Evolutionary conservation across 2,113 vertebrate genomes (phyloP).

Genomic region (human (Homo sapiens)): DNA sequence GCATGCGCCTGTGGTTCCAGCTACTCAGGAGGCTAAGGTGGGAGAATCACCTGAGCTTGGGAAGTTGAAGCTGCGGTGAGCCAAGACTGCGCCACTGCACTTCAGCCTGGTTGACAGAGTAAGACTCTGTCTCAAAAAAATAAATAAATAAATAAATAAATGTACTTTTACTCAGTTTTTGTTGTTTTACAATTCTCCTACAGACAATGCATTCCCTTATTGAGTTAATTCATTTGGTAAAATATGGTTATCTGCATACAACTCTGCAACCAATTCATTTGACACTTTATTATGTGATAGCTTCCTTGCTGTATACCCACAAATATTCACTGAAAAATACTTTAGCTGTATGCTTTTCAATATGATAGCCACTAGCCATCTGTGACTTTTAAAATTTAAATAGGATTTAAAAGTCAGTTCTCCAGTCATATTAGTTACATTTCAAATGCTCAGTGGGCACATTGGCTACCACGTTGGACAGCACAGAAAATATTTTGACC

Average conservation of each 20-base stretch:
- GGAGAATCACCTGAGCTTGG: too few relatives aligned
- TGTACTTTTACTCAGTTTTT: background rate
- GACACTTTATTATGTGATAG: background rate
- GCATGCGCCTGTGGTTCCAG: too few relatives aligned
- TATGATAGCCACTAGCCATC: background rate
- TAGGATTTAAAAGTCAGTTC: background rate
- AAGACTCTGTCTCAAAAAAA: too few relatives aligned
- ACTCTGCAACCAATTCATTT: background rate
- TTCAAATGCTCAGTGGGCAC: background rate
- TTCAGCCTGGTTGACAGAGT: too few relatives aligned
- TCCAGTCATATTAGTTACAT: background rate
- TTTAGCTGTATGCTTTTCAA: background rate
- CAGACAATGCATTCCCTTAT: background rate
- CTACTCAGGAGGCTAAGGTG: too few relatives aligned
- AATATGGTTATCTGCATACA: background rate
- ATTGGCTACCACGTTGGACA: background rate
- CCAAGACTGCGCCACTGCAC: too few relatives aligned
- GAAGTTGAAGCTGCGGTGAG: too few relatives aligned
- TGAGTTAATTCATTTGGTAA: background rate
- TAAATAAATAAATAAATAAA: too few relatives aligned
- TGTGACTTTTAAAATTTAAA: background rate
- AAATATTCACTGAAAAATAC: slow-evolving; percentile 19
- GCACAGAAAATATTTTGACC: background rate
- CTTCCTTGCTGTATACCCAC: background rate
- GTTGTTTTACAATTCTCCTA: background rate